Evolutionary conservation across 2,113 vertebrate genomes (phyloP).

Genomic region (Struthio camelus): DNA sequence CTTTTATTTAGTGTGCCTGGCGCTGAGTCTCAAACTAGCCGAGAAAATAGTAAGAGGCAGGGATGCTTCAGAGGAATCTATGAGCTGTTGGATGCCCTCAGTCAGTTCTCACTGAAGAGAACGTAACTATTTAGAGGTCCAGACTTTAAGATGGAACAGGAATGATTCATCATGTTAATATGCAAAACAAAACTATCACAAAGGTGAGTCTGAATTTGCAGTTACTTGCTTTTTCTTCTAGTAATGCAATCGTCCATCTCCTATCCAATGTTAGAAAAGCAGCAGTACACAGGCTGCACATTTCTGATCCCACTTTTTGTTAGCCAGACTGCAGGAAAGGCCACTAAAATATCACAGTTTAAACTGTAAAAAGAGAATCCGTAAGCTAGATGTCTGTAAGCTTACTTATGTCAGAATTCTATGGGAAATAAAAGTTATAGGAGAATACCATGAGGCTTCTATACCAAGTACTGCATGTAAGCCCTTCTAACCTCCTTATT

Average conservation of each 20-base stretch:
- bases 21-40: background rate
- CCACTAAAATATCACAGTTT: background rate
- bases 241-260: background rate
- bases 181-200: background rate
- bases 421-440: too few relatives aligned
- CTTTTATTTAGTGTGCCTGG: background rate
- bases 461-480: background rate
- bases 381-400: background rate
- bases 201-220: slow-evolving; percentile 26
- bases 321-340: background rate
- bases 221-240: slow-evolving; percentile 11
- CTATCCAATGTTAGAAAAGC: slow-evolving; percentile 1
- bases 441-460: background rate
- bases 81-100: background rate
- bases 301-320: background rate
- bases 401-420: background rate
- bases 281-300: background rate
- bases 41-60: background rate
- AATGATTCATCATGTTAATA: slow-evolving; percentile 31
- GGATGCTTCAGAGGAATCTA: background rate
- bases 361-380: background rate
- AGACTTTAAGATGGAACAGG: background rate
- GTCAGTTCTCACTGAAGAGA: background rate
- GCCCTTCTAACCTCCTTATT: background rate
- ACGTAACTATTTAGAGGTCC: background rate